phyloP scores from a whole-genome alignment of 2,113 vertebrate species.

The Lagenorhynchus albirostris region DNA sequence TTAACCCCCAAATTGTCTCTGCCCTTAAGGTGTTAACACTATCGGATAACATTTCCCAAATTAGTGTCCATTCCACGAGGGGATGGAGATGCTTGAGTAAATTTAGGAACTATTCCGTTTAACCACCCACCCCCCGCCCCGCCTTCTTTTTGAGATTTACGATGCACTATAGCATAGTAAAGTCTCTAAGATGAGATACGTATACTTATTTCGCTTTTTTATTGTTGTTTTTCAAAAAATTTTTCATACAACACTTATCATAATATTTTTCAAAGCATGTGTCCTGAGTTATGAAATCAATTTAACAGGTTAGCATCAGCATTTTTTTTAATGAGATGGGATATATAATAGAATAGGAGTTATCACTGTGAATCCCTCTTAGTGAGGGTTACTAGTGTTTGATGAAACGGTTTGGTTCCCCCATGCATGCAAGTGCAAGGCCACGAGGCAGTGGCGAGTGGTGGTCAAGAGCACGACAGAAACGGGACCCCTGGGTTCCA shows the following conservation, averaged over 20 bases:
- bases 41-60: neutral
- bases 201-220: neutral
- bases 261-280: conserved; percentile 28
- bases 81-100: neutral
- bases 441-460: neutral
- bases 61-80: neutral
- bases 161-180: neutral
- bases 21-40: neutral
- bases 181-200: neutral
- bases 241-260: neutral
- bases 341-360: neutral
- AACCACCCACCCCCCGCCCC: neutral
- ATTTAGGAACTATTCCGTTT: neutral
- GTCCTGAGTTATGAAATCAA: neutral
- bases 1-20: neutral
- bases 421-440: neutral
- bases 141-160: neutral
- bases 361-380: neutral
- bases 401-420: neutral
- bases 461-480: neutral
- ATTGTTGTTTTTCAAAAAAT: neutral
- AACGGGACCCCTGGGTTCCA: neutral
- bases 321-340: neutral
- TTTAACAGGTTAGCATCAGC: neutral
- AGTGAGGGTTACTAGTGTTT: neutral